Evolutionary conservation across 2,113 vertebrate species (phyloP), one percentile per base, ranked within the genome.

Genomic region (Phylloscopus whistleri): DNA sequence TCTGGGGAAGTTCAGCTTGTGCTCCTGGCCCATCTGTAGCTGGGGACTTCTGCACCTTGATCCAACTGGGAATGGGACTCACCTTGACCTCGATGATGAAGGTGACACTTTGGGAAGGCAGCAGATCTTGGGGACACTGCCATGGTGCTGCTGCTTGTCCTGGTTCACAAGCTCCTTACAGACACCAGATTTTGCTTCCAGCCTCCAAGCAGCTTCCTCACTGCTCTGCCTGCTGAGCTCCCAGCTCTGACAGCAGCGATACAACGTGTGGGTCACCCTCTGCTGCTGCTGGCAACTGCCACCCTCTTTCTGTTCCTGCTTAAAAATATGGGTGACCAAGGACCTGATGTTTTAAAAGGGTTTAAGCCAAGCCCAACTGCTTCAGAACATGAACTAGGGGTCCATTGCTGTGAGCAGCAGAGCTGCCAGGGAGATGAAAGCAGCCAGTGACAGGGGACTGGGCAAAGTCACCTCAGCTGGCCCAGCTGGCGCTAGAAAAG

Each of bases 201-300:
- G 27, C 14, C 14, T 85, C 48, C 59, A 52, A 43, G 30, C 17
- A 31, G 3, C 41, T 51, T 62, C 18, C 67, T 76, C 1, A 0
- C 27, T 73, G 35, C 48, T 73, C 52, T 52, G 14, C 12, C 30
- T 1, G 2, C 46, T 35, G 18, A 28, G 15, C 20, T 63, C 84
- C 51, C n/a, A 68, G 20, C 22, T 64, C 0, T 0, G 35, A 44
- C 6, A 83, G 66, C 0, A 0, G 13, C 0, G 0, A 6, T 5
- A 23, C 24, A 64, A 49, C 1, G 0, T 0, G 13, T 0, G 1
- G 28, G 33, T 86, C 17, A 18, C 67, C 15, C 37, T 22, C 55
- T 48, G 21, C 59, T 68, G 27, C 28, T 8, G 3, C 39, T 49
- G 53, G n/a, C 41, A 89, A 10, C 30, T 70, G 78, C 46, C 44